A percentile compares a stretch with the other conserved stretches of the same genome.
Evolutionary conservation across 2,888 invertebrate genomes (phyloP).

Genomic region (Agriotes lineatus): DNA sequence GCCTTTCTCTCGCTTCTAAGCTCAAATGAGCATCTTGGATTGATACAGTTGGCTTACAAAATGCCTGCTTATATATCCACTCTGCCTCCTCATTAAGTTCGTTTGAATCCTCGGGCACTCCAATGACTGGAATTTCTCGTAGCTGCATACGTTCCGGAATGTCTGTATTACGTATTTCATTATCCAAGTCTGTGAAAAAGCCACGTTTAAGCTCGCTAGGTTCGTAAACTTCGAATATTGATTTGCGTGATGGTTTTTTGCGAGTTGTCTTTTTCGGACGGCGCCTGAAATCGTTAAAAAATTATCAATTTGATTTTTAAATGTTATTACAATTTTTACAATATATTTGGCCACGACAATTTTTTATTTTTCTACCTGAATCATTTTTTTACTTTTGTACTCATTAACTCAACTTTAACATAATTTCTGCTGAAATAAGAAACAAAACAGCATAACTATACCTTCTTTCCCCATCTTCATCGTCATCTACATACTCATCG

Average conservation of each 20-base stretch:
- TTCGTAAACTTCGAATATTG: conserved; percentile 95
- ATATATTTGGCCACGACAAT: too few species aligned
- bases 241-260: conserved; percentile 84
- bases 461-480: conserved; percentile 72
- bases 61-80: conserved; percentile 97
- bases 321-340: not conserved
- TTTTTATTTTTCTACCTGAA: too few species aligned
- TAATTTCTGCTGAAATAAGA: not conserved
- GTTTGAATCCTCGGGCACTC: conserved; percentile 84
- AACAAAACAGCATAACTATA: conserved; percentile 38
- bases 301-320: conserved; percentile 8
- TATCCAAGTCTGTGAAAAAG: conserved; percentile 94
- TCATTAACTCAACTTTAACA: too few species aligned
- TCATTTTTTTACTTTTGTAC: too few species aligned
- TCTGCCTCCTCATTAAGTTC: conserved; percentile 95
- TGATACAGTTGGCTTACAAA: conserved; percentile 86
- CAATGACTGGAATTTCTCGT: conserved; percentile 86
- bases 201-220: conserved; percentile 97
- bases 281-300: conserved; percentile 53
- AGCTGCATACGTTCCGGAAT: conserved; percentile 94
- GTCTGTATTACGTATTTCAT: conserved; percentile 89
- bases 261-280: conserved; percentile 81
- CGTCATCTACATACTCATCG: conserved; percentile 85
- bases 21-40: conserved; percentile 76
- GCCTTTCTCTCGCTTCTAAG: conserved; percentile 69